Base-by-base conservation (phyloP, 23 tunicate genomes). In the Styela plicata region DNA sequence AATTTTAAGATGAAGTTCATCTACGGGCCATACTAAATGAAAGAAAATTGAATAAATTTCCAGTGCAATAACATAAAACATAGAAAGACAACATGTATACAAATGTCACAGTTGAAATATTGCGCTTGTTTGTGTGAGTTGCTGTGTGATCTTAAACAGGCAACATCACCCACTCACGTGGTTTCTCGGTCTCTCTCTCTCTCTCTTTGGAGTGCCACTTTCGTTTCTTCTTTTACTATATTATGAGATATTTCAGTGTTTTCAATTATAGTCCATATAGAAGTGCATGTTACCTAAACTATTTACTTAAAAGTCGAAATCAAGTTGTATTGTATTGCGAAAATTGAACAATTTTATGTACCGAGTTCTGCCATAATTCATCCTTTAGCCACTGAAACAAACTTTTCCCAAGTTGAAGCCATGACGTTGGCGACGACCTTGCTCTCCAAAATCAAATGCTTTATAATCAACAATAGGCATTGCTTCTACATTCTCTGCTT, bases 381-480 rank as follows among this genome's bases (percentile, higher is more conserved):
- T 18, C 64, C 13, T 76, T 2, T 82, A 96, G 92, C 99, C 96
- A 75, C 85, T 77, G 85, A 96, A 96, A 87, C 99, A 96, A 63
- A 90, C 92, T 1, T 80, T 83, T 37, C 86, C 77, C 18, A 96
- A 53, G 17, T 69, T 63, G 80, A 74, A 96, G 36, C 96, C 99
- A 69, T 90, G 92, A 34, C 96, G 83, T 65, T 96, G 96, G 2
- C 85, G 25, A 31, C 66, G 70, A 44, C 57, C 13, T 52, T 36
- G 69, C 21, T 82, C 83, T 53, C 97, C 97, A 62, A 90, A 86
- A 83, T 96, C 99, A 70, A 76, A 86, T 26, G 97, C 62, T 79
- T 87, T 86, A 83, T 86, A 96, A 79, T 96, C 99, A 34, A 79
- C 63, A 36, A 96, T 29, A 2, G 99, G 99, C 70, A 96, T 31